Base-by-base conservation (phyloP, 2,797 vertebrate genomes). In the Passerculus sandwichensis region DNA sequence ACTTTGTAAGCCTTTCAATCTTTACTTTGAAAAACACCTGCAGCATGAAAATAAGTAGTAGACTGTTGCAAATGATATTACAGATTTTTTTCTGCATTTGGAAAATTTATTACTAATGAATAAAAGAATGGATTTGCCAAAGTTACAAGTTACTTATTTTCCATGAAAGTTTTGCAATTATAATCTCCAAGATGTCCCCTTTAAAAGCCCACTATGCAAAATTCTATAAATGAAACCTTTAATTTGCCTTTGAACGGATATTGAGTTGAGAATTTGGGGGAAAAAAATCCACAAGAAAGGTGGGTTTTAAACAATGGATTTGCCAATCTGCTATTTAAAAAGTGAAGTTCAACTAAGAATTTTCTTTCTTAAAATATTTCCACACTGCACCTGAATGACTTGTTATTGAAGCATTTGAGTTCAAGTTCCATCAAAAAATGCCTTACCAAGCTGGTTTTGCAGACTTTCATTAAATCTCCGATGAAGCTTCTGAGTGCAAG, bases 361-460 rank as follows among this genome's bases (percentile, higher is more conserved):
- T 66, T 80, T 13, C 5, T 27, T 79, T 74, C 30, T 27, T 34
- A 53, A 94, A 72, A 56, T 67, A 59, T 65, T 87, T 91, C 88
- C 32, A 83, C 16, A 48, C 6, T 12, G 9, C 42, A 66, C 9
- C 34, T 79, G 25, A 66, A 1, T 59, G 53, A 62, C 6, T 69
- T 47, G 7, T 72, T 79, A 38, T 48, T 70, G 57, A 88, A 91
- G 21, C 13, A 80, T 53, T 60, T 70, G 61, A 85, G 61, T 62
- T 84, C 40, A 76, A 78, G 50, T 89, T 80, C 82, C 4, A 5
- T 59, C 54, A 88, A 88, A 84, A 94, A 69, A 70, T 40, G 89
- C 86, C 74, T 88, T 90, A 93, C 67, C 53, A 76, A 91, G 56
- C 23, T 65, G 26, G 3, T 93, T 95, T 95, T 74, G 76, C 38